A percentile compares a stretch with the other conserved stretches of the same genome.
phyloP scores from a whole-genome alignment of 2,797 vertebrate species.

The Poeciliopsis presidionis region DNA sequence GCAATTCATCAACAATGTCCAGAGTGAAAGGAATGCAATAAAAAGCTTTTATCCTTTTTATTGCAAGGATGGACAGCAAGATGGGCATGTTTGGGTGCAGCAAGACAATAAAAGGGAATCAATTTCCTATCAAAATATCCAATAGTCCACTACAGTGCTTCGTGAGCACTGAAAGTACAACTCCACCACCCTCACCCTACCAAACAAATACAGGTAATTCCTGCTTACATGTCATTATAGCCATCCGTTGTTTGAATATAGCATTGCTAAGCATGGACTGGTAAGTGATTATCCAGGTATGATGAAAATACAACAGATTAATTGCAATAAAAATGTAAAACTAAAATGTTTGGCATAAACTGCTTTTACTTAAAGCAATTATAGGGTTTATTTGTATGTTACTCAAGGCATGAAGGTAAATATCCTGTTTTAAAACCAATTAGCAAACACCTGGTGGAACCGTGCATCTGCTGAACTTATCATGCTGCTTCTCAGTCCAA shows the following conservation, averaged over 20 bases:
- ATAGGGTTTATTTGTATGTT: no score
- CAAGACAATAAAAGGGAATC: slow-evolving; percentile 41
- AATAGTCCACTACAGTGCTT: slow-evolving; percentile 5
- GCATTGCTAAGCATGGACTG: neutral
- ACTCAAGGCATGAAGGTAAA: no score
- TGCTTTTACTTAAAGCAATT: no score
- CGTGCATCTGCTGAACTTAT: no score
- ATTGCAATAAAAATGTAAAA: no score
- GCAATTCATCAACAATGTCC: slow-evolving; percentile 61
- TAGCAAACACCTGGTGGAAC: no score
- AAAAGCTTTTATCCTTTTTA: slow-evolving; percentile 40
- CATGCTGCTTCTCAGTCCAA: no score
- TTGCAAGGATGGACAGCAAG: slow-evolving; percentile 36
- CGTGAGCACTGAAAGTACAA: slow-evolving; percentile 9
- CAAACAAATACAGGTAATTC: neutral
- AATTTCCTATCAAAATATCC: slow-evolving; percentile 24
- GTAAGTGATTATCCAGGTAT: neutral
- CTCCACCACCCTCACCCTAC: slow-evolving; percentile 4
- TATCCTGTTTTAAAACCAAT: no score
- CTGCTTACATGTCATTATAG: neutral
- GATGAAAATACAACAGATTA: no score
- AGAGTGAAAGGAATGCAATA: slow-evolving; percentile 37
- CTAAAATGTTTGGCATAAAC: no score
- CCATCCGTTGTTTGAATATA: neutral
- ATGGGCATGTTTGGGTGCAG: slow-evolving; percentile 17